Percentiles rank a stretch among this genome's conserved stretches.
Evolutionary conservation across 2,888 invertebrate genomes (phyloP).

Genomic region (Hydriomena furcata): DNA sequence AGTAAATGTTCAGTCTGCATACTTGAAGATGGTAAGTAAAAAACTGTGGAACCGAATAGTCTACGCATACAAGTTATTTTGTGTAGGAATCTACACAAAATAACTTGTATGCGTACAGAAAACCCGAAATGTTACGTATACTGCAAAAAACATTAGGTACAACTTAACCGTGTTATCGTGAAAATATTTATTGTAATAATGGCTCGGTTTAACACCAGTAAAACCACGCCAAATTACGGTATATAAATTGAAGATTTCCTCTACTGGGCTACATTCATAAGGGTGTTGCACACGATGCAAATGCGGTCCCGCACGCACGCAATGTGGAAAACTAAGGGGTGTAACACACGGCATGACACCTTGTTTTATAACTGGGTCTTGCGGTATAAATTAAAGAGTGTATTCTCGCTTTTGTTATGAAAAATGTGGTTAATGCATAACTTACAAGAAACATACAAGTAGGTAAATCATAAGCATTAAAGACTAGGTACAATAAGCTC

Average conservation of each 20-base stretch:
- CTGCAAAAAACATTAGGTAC: too few relatives aligned
- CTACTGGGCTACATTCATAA: conserved; percentile 39
- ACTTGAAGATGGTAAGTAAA: too few relatives aligned
- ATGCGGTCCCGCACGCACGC: conserved; percentile 50
- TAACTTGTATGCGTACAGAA: too few relatives aligned
- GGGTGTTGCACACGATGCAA: conserved; percentile 41
- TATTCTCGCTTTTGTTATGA: conserved; percentile 27
- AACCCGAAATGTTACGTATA: too few relatives aligned
- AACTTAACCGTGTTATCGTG: too few relatives aligned
- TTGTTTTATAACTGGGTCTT: conserved; percentile 40
- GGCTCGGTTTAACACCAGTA: conserved; percentile 23
- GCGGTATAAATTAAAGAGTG: conserved; percentile 34
- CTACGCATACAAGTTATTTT: too few relatives aligned
- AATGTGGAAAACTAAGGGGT: conserved; percentile 31
- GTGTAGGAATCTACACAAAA: too few relatives aligned
- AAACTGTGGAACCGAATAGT: too few relatives aligned
- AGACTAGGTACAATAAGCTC: too few relatives aligned
- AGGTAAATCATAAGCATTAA: neutral
- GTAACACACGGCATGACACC: conserved; percentile 37
- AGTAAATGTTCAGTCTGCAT: too few relatives aligned
- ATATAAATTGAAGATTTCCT: conserved; percentile 42
- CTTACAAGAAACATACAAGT: neutral
- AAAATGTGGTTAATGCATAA: conserved; percentile 9
- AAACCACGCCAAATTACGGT: conserved; percentile 32
- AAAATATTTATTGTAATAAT: neutral